Evolutionary conservation across 2,888 invertebrate species (phyloP).

Genomic region (Criorhina ranunculi): DNA sequence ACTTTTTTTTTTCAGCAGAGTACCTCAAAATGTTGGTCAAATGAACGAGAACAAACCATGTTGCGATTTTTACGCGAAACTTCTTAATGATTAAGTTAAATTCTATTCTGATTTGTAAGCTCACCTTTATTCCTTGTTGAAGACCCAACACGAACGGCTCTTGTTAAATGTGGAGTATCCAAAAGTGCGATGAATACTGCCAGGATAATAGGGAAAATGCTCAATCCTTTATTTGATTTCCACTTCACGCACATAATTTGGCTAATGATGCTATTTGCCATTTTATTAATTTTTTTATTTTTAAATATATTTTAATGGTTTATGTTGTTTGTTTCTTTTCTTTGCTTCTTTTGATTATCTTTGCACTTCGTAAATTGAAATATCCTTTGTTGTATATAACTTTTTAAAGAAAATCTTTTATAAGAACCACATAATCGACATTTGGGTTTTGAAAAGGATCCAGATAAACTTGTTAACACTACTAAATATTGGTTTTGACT

Average conservation of each 20-base stretch:
- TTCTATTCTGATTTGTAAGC: slow-evolving; percentile 1
- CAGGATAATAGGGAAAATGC: slow-evolving; percentile 78
- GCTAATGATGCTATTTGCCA: slow-evolving; percentile 55
- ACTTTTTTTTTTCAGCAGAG: too few relatives aligned
- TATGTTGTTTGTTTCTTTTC: slow-evolving; percentile 11
- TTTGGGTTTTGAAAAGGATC: slow-evolving; percentile 6
- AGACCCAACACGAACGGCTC: slow-evolving; percentile 86
- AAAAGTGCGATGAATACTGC: slow-evolving; percentile 78
- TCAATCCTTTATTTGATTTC: slow-evolving; percentile 80
- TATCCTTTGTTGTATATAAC: slow-evolving; percentile 42
- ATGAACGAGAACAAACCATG: too few relatives aligned
- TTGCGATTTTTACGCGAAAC: too few relatives aligned
- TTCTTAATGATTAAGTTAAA: too few relatives aligned
- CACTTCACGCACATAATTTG: slow-evolving; percentile 81
- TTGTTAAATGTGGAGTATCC: slow-evolving; percentile 79
- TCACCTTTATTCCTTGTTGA: slow-evolving; percentile 86
- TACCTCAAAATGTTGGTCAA: too few relatives aligned
- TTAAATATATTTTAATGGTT: slow-evolving; percentile 13
- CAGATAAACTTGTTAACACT: slow-evolving; percentile 1
- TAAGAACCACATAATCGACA: slow-evolving; percentile 52
- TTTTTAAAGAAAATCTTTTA: slow-evolving; percentile 24
- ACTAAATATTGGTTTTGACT: neutral
- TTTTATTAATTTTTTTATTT: slow-evolving; percentile 43
- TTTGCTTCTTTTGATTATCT: slow-evolving; percentile 25
- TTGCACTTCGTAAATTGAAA: slow-evolving; percentile 50